Evolutionary conservation across 2,113 vertebrate species (phyloP).

Genomic region (Epinephelus moara): DNA sequence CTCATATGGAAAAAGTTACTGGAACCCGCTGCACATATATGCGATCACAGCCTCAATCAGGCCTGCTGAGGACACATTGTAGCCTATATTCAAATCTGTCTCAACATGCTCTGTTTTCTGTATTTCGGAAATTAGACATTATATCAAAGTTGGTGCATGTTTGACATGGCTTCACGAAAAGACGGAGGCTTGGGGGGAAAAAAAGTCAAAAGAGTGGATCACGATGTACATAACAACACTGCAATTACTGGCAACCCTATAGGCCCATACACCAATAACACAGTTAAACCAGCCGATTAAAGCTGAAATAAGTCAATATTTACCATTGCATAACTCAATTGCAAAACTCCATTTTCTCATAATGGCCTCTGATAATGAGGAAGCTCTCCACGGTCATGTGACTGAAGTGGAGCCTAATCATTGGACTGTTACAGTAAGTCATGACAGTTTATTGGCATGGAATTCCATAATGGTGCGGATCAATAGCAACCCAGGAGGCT

Average conservation of each 20-base stretch:
- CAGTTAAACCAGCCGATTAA: constrained; percentile 72
- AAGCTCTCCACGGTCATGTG: constrained; percentile 72
- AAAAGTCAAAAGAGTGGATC: constrained; percentile 30
- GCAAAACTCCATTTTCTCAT: constrained; percentile 84
- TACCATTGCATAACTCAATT: constrained; percentile 81
- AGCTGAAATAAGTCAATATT: constrained; percentile 80
- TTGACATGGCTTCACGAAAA: background rate
- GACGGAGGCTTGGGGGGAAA: constrained; percentile 1
- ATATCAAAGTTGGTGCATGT: background rate
- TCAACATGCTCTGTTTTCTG: background rate
- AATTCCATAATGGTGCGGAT: constrained; percentile 83
- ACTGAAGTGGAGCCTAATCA: constrained; percentile 77
- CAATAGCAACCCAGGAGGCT: constrained; percentile 78
- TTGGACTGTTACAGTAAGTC: constrained; percentile 85
- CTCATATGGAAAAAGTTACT: background rate
- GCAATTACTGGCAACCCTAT: constrained; percentile 75
- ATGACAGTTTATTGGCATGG: constrained; percentile 83
- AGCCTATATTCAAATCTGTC: too few species aligned
- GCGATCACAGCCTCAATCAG: background rate
- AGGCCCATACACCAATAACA: constrained; percentile 75
- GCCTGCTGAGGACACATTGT: background rate
- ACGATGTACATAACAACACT: constrained; percentile 56
- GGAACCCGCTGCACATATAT: background rate
- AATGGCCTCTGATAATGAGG: constrained; percentile 84
- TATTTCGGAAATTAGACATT: background rate